Evolutionary conservation across 2,888 invertebrate species (phyloP), one percentile per base, ranked within the genome.

Genomic region (Camponotus fellah): DNA sequence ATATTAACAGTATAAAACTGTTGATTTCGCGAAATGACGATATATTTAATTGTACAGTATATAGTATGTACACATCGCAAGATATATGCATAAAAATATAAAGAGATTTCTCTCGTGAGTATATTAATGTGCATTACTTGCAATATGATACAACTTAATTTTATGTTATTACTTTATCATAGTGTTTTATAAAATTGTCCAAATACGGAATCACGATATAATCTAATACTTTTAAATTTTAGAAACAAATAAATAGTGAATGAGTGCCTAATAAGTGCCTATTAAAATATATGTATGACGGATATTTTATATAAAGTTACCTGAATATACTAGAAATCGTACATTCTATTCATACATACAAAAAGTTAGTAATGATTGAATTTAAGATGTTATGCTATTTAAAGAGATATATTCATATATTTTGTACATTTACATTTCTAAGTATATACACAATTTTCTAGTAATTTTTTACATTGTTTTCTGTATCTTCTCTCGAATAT

Each of bases 331-430:
- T 43, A 77, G 43, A 77, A 77, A 68, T 77, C 43, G 43, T 69
- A 77, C 43, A 58, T 6, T 43, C 32, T 9, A 53, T 46, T 26
- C 43, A 26, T 77, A 66, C n/a, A 40, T 66, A 77, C 14, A 68
- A 40, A 32, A n/a, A 65, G 56, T 77, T 58, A n/a, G 10, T 58
- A 58, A 43, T 46, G n/a, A 32, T 58, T n/a, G 5, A 77, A 34
- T 77, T 32, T 77, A 66, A 58, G 56, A 14, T 58, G 68, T 77
- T 68, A 21, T 37, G 37, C 37, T 76, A 77, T 77, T 68, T 77
- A 77, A 77, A 77, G 69, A 77, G 58, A 77, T 77, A 77, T 77
- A 77, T 69, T 69, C 53, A 69, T 69, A 69, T 77, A 69, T 77
- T 77, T 65, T 77, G 77, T 77, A 53, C 8, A 53, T 77, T 68